Base-by-base conservation (phyloP, 2,888 invertebrate genomes). In the Epirrita christyi region DNA sequence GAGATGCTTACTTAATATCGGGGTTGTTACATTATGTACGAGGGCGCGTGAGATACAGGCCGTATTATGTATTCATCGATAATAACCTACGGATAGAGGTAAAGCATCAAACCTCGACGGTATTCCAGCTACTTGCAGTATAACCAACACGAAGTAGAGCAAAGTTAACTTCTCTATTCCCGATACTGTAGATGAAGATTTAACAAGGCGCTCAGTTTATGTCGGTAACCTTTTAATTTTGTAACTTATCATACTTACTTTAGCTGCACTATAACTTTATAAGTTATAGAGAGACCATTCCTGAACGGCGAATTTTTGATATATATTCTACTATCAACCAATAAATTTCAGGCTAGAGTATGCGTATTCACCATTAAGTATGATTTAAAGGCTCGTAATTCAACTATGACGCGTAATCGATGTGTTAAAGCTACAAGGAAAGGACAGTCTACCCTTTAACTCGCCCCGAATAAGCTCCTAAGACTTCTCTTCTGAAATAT, bases 301-400 rank as follows among this genome's bases (percentile, higher is more conserved):
- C 70, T 64, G 76, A 69, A 69, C 74, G 71, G 72, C 75, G 70
- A 72, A 76, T 78, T 78, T 81, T 80, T 83, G 80, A 83, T 82
- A 77, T 83, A 83, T 83, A 72, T 76, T 79, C 75, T 74, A 76
- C 80, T 79, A 80, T 78, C 76, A 68, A 76, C 75, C 76, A 75
- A 86, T 88, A 86, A 86, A 85, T 86, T 85, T 75, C 67, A 71
- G 72, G 75, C 71, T 78, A 83, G 83, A 87, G 84, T 87, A 87
- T 86, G 85, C 86, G 83, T 86, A 84, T 81, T 85, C 83, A 83
- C 82, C 85, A 85, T 87, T 87, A 86, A 85, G 78, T 80, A 78
- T 87, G 86, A 88, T 87, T 87, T 87, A 87, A 85, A 73, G 80
- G 78, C 68, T 70, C 81, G 75, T 87, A 81, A 81, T 78, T 87